These are phyloP conservation scores for Carassius auratus DNA, from an alignment of 2,113 vertebrate species.

Conservation along the genomic window DNA sequence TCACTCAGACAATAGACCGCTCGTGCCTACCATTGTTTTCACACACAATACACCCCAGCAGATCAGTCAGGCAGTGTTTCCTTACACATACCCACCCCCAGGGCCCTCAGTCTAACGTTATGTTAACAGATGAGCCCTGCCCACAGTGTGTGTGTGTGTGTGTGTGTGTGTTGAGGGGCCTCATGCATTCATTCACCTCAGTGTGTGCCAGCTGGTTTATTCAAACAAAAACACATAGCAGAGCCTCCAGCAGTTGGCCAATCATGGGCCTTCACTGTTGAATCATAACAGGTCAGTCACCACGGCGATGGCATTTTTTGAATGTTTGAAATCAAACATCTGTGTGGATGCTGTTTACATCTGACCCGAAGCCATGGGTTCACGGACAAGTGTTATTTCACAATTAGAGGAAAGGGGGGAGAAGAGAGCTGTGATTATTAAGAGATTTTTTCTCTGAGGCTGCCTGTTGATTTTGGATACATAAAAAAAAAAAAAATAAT, in stretches of 20 bases:
- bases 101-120: slow-evolving; percentile 54
- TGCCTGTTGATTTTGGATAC: neutral
- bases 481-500: neutral
- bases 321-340: slow-evolving; percentile 46
- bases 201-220: slow-evolving; percentile 67
- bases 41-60: slow-evolving; percentile 65
- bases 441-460: neutral
- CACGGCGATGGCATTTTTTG: slow-evolving; percentile 46
- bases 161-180: slow-evolving; percentile 39
- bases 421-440: slow-evolving; percentile 14
- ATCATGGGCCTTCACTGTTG: slow-evolving; percentile 43
- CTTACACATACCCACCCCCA: slow-evolving; percentile 64
- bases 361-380: slow-evolving; percentile 23
- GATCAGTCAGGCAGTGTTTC: slow-evolving; percentile 65
- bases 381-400: slow-evolving; percentile 19
- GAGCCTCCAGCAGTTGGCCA: slow-evolving; percentile 43
- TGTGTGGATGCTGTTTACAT: slow-evolving; percentile 22
- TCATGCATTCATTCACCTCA: slow-evolving; percentile 39
- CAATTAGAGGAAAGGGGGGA: slow-evolving; percentile 23
- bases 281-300: neutral
- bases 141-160: slow-evolving; percentile 15
- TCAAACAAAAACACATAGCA: slow-evolving; percentile 66
- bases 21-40: slow-evolving; percentile 67
- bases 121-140: slow-evolving; percentile 68
- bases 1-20: slow-evolving; percentile 71